Conservation (phyloP, 2,797 vertebrate genomes). For the Cheirogaleus major region DNA sequence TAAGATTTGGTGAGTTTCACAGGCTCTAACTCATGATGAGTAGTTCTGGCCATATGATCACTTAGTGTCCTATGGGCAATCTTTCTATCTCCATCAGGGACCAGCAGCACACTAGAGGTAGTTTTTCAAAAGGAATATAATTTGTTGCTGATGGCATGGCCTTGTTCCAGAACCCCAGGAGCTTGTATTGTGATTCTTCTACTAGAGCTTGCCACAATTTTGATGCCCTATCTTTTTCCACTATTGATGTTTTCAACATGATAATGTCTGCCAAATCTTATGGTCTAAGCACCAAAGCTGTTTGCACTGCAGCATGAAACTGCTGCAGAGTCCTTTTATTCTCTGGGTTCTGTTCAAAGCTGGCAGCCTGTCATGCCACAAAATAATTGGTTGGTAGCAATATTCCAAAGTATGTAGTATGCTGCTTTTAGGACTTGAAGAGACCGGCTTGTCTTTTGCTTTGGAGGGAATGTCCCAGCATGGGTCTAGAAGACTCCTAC, state of each 20-base stretch:
- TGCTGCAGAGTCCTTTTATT: neutral
- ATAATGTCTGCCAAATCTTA: neutral
- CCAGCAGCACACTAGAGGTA: neutral
- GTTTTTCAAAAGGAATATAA: neutral
- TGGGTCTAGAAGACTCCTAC: neutral
- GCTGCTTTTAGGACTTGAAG: neutral
- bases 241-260: neutral
- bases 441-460: neutral
- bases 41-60: neutral
- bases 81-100: neutral
- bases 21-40: neutral
- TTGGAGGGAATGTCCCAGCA: neutral
- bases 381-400: neutral
- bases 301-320: neutral
- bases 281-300: neutral
- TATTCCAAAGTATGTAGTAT: neutral
- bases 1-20: constrained; percentile 5
- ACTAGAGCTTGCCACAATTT: neutral
- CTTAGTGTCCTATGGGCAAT: neutral
- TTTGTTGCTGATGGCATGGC: neutral
- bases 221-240: neutral
- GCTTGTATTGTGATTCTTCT: neutral
- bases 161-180: neutral
- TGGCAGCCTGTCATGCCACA: neutral
- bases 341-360: constrained; percentile 26